These are phyloP conservation scores for Phoeniculus purpureus DNA, from an alignment of 2,797 vertebrate genomes.

Conservation along the genomic window DNA sequence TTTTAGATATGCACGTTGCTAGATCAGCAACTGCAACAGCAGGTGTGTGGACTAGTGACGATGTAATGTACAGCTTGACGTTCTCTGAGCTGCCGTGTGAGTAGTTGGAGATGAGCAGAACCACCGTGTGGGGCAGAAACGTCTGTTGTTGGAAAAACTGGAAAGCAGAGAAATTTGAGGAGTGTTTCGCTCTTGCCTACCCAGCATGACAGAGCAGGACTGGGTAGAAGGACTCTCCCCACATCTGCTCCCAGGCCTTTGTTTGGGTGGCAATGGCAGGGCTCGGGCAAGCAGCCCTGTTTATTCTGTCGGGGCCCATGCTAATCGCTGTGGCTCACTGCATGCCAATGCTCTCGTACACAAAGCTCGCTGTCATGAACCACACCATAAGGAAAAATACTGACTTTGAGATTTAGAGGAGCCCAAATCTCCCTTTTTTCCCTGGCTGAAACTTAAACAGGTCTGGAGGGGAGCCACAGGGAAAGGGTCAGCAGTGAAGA, in stretches of 20 bases:
- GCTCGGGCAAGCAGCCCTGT: neutral
- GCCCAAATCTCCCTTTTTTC: conserved; percentile 53
- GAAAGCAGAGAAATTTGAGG: neutral
- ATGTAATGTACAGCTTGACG: rapidly evolving
- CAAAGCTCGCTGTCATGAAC: conserved; percentile 33
- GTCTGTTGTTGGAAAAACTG: neutral
- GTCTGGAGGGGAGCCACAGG: conserved; percentile 55
- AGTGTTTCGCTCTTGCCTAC: neutral
- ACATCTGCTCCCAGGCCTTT: neutral
- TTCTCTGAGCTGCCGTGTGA: neutral
- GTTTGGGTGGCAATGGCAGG: neutral
- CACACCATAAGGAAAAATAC: conserved; percentile 26
- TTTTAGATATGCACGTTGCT: rapidly evolving
- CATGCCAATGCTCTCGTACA: conserved; percentile 32
- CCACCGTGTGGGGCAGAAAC: rapidly evolving
- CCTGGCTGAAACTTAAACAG: conserved; percentile 58
- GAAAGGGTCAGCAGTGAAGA: conserved; percentile 45
- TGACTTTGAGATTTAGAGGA: conserved; percentile 55
- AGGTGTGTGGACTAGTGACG: neutral
- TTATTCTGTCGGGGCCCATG: neutral
- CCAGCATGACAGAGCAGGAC: neutral
- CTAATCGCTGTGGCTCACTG: conserved; percentile 1
- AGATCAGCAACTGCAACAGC: neutral
- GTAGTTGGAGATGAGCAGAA: neutral
- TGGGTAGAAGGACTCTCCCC: neutral